phyloP scores from a whole-genome alignment of 1,140 invertebrate genomes.

The Onthophagus taurus region DNA sequence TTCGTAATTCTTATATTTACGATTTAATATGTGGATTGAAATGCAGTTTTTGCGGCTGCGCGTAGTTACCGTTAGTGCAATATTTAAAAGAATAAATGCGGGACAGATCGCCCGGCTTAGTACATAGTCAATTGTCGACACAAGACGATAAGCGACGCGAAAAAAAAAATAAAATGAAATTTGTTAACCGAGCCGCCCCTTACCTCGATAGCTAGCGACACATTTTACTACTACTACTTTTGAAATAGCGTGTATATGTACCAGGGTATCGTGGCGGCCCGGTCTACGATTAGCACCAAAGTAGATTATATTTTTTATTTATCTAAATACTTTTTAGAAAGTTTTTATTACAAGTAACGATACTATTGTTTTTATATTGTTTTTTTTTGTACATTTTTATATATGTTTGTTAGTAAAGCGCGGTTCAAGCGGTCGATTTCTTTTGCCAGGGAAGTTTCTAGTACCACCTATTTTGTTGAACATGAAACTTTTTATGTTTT shows the following conservation, averaged over 20 bases:
- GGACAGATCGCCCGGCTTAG: slow-evolving; percentile 28
- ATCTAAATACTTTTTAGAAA: slow-evolving; percentile 31
- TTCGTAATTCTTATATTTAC: too few species aligned
- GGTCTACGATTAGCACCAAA: slow-evolving; percentile 37
- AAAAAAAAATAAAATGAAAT: too few species aligned
- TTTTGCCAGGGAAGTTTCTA: slow-evolving; percentile 27
- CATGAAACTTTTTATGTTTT: slow-evolving; percentile 38
- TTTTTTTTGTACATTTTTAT: slow-evolving; percentile 38
- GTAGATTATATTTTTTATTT: slow-evolving; percentile 34
- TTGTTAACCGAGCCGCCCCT: slow-evolving; percentile 27
- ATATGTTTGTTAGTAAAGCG: slow-evolving; percentile 37
- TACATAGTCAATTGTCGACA: slow-evolving; percentile 38
- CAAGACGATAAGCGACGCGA: too few species aligned
- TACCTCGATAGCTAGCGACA: too few species aligned
- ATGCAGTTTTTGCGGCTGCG: slow-evolving; percentile 13
- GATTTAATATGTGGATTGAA: slow-evolving; percentile 27
- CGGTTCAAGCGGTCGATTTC: slow-evolving; percentile 25
- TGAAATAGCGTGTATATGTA: too few species aligned
- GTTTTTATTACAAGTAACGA: slow-evolving; percentile 23
- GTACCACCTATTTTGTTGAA: slow-evolving; percentile 36
- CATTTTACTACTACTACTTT: too few species aligned
- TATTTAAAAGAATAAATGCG: too few species aligned
- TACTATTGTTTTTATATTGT: slow-evolving; percentile 37
- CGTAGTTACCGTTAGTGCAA: slow-evolving; percentile 39
- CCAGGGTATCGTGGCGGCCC: slow-evolving; percentile 2